A percentile compares a stretch with the other conserved stretches of the same genome.
Evolutionary conservation across 2,113 vertebrate species (phyloP).

Genomic region (Lepus timidus): DNA sequence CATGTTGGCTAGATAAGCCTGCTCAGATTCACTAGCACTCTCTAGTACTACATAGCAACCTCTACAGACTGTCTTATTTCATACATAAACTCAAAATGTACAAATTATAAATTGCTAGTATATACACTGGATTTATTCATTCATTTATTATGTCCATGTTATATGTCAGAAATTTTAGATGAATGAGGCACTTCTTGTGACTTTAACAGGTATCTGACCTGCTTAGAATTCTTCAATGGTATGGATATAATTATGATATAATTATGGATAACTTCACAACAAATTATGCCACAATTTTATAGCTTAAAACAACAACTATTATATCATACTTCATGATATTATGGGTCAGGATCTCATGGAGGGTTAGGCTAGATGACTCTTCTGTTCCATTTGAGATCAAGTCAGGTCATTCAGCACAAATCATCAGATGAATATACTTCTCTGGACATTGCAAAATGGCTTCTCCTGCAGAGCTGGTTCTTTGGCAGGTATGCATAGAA

Average conservation of each 20-base stretch:
- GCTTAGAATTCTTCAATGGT: not conserved
- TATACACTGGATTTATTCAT: not conserved
- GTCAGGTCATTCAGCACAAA: not conserved
- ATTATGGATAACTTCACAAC: not conserved
- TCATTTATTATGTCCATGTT: not conserved
- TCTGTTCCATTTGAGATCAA: not conserved
- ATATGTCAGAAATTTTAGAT: not conserved
- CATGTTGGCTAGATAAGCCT: not conserved
- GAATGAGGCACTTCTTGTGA: not conserved
- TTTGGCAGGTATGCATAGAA: not conserved
- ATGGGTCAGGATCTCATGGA: not conserved
- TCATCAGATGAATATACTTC: not conserved
- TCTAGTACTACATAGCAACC: not conserved
- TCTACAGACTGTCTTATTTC: not conserved
- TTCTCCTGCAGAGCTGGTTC: not conserved
- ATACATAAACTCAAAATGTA: not conserved
- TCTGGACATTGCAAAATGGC: not conserved
- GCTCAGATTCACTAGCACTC: not conserved
- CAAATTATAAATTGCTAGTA: not conserved
- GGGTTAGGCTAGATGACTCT: not conserved
- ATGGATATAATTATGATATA: not conserved
- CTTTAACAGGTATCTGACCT: not conserved
- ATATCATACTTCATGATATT: not conserved
- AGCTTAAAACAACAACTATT: constrained; percentile 7
- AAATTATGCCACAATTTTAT: not conserved